Evolutionary conservation across 1,140 invertebrate species (phyloP).

Genomic region (Micrasema minimum): DNA sequence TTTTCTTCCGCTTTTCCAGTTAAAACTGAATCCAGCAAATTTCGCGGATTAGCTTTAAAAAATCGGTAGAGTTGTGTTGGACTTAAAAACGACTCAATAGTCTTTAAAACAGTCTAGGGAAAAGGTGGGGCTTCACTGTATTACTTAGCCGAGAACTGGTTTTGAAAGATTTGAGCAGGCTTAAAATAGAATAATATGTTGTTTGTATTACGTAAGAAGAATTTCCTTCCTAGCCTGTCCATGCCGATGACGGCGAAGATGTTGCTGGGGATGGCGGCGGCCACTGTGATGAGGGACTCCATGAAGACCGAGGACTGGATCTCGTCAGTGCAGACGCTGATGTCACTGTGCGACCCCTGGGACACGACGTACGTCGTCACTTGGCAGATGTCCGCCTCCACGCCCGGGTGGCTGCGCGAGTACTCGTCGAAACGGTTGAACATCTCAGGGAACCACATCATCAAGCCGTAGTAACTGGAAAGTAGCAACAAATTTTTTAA

Average conservation of each 20-base stretch:
- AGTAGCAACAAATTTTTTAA: background rate
- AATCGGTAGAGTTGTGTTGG: no score
- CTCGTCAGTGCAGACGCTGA: constrained; percentile 73
- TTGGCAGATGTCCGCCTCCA: constrained; percentile 77
- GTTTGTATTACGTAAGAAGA: constrained; percentile 86
- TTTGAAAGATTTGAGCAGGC: no score
- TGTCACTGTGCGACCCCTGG: constrained; percentile 69
- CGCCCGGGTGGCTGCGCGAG: constrained; percentile 69
- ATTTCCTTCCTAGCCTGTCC: constrained; percentile 87
- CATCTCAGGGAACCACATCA: constrained; percentile 93
- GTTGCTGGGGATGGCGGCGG: constrained; percentile 85
- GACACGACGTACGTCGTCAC: constrained; percentile 81
- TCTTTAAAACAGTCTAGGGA: no score
- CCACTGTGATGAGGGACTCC: constrained; percentile 87
- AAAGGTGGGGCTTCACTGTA: no score
- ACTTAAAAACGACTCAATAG: no score
- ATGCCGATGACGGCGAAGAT: constrained; percentile 79
- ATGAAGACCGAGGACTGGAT: constrained; percentile 83
- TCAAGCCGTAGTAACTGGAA: constrained; percentile 82
- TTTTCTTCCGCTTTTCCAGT: no score
- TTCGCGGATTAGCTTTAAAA: no score
- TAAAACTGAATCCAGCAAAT: no score
- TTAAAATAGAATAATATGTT: no score
- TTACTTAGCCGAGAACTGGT: no score
- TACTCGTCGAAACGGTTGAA: constrained; percentile 88